A percentile compares a stretch with the other conserved stretches of the same genome.
phyloP scores from a whole-genome alignment of 2,113 vertebrate species.

The Saccopteryx bilineata region DNA sequence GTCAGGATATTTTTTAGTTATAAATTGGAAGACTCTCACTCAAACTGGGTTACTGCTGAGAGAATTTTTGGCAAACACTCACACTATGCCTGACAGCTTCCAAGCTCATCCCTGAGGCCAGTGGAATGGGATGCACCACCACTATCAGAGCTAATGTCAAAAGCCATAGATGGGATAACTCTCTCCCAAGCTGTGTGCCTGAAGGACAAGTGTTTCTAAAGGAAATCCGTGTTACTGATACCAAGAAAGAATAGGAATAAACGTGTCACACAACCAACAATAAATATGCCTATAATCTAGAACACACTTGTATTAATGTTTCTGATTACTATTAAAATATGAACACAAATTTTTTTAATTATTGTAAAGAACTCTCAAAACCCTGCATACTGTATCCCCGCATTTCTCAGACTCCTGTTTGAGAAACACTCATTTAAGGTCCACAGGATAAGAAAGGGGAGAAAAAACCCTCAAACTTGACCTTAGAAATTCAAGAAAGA shows the following conservation, averaged over 20 bases:
- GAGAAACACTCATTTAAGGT: background rate
- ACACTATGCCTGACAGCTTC: background rate
- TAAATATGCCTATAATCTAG: background rate
- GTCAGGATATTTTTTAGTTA: conserved; percentile 17
- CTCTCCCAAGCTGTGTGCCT: background rate
- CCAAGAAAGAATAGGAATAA: background rate
- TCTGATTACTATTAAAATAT: conserved; percentile 38
- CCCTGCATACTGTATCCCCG: background rate
- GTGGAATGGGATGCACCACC: background rate
- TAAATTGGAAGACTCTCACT: conserved; percentile 33
- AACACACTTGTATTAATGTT: background rate
- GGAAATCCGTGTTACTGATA: background rate
- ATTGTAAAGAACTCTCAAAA: background rate
- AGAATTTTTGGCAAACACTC: background rate
- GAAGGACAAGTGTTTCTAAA: background rate
- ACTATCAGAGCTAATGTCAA: background rate
- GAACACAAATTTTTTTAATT: conserved; percentile 23
- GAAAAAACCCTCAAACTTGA: conserved; percentile 27
- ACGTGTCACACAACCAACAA: background rate
- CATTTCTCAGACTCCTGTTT: background rate
- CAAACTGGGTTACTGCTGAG: conserved; percentile 38
- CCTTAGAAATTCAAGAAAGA: conserved; percentile 28
- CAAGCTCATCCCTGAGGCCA: background rate
- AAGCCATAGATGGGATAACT: background rate
- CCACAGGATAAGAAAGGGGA: background rate